Evolutionary conservation across 2,113 vertebrate species (phyloP).

Genomic region (Callopanchax toddi): DNA sequence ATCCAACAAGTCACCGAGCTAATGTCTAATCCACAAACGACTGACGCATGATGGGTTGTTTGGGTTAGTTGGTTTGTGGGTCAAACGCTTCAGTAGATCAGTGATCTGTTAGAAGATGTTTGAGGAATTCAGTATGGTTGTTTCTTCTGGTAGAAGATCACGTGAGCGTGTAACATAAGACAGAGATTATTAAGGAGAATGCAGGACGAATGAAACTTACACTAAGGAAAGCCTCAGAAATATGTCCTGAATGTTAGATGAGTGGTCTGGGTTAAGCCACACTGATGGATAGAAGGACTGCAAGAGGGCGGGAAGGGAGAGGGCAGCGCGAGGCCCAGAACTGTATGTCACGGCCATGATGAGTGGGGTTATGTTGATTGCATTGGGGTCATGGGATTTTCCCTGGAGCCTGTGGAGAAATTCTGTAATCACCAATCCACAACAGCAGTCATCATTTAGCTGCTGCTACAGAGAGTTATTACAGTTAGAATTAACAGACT

Average conservation of each 20-base stretch:
- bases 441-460: constrained; percentile 20
- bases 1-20: constrained; percentile 30
- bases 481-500: not conserved
- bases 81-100: not conserved
- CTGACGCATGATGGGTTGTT: not conserved
- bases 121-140: not conserved
- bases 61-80: constrained; percentile 1
- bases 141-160: constrained; percentile 1
- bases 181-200: constrained; percentile 1
- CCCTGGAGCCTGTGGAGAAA: constrained; percentile 26
- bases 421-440: constrained; percentile 39
- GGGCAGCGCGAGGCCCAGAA: constrained; percentile 23
- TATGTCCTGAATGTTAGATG: constrained; percentile 22
- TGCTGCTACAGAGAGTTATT: constrained; percentile 22
- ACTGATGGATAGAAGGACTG: constrained; percentile 16
- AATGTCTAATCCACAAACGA: constrained; percentile 19
- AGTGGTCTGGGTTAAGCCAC: constrained; percentile 5
- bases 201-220: constrained; percentile 14
- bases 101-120: constrained; percentile 1
- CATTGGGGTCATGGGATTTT: constrained; percentile 32
- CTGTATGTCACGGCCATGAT: constrained; percentile 32
- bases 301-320: constrained; percentile 10
- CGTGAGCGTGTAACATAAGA: not conserved
- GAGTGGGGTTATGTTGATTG: constrained; percentile 44
- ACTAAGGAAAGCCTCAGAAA: constrained; percentile 32